phyloP scores from a whole-genome alignment of 2,797 vertebrate species.

The Amblyopsis hoosieri region DNA sequence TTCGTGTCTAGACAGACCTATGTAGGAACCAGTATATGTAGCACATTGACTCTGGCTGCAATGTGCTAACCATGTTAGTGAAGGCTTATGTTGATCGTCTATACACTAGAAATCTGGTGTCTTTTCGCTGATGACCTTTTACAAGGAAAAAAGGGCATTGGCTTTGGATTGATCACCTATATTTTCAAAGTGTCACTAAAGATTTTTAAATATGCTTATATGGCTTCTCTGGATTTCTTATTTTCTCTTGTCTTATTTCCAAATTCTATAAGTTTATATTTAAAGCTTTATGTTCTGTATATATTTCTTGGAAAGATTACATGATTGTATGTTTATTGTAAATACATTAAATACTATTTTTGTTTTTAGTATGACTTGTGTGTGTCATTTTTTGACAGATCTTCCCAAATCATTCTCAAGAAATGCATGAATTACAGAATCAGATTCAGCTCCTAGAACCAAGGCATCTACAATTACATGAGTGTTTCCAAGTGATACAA shows the following conservation, averaged over 20 bases:
- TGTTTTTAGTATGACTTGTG: constrained; percentile 63
- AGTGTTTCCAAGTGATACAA: background rate
- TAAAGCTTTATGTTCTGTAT: constrained; percentile 72
- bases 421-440: no score
- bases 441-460: no score
- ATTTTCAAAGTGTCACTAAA: constrained; percentile 61
- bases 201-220: constrained; percentile 57
- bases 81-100: constrained; percentile 46
- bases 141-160: constrained; percentile 49
- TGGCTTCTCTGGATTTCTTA: constrained; percentile 50
- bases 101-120: constrained; percentile 47
- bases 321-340: constrained; percentile 80
- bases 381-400: background rate
- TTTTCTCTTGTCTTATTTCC: constrained; percentile 38
- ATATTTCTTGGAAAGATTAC: constrained; percentile 68
- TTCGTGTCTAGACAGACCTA: constrained; percentile 49
- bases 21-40: constrained; percentile 40
- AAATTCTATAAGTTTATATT: constrained; percentile 65
- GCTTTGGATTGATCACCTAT: constrained; percentile 65
- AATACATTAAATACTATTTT: constrained; percentile 81
- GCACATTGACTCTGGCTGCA: constrained; percentile 64
- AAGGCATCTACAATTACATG: background rate
- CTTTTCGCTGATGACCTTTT: constrained; percentile 49
- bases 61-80: constrained; percentile 58
- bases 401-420: no score